Base-by-base conservation (phyloP, 2,797 vertebrate genomes). In the Peromyscus nudipes region DNA sequence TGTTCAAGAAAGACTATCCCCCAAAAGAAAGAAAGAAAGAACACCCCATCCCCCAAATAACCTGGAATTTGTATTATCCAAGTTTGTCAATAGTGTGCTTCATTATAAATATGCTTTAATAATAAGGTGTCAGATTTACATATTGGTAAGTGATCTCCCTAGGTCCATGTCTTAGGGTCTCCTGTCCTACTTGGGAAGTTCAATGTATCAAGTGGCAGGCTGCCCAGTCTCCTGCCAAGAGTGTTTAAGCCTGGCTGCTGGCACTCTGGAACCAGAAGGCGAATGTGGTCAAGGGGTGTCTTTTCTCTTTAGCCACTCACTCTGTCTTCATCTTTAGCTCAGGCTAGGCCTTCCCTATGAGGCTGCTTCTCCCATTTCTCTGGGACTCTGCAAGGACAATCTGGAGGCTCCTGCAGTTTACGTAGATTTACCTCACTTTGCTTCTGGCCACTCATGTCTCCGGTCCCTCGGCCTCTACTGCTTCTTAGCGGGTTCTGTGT, bases 31-130 rank as follows among this genome's bases (percentile, higher is more conserved):
- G 14, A 4, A 29, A 60, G 7, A 16, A 62, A 40, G 1, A 16
- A 57, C 55, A 17, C 55, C 17, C 55, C 3, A 55, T 2, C 55
- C 55, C 25, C 25, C 25, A 17, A 43, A 12, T 64, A 64, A 64
- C 37, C 65, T 46, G 67, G 92, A 80, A 93, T 65, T 80, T 82
- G 14, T 67, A 7, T 77, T 91, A 14, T 46, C 62, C 13, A 91
- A 75, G 34, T 6, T 83, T 94, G 62, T 90, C 23, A 71, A 27
- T 52, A 83, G 23, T 87, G n/a, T 52, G 34, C 73, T 94, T 93
- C 23, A 37, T 67, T 71, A 57, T 12, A 52, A 25, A 23, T 27
- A 64, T 31, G 40, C 60, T 80, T 89, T 46, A 46, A 46, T 46
- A 46, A 90, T 71, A 43, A 34, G 0, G n/a, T 65, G n/a, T n/a